Evolutionary conservation across 2,113 vertebrate species (phyloP), one percentile per base, ranked within the genome.

Genomic region (Australoheros scitulus): DNA sequence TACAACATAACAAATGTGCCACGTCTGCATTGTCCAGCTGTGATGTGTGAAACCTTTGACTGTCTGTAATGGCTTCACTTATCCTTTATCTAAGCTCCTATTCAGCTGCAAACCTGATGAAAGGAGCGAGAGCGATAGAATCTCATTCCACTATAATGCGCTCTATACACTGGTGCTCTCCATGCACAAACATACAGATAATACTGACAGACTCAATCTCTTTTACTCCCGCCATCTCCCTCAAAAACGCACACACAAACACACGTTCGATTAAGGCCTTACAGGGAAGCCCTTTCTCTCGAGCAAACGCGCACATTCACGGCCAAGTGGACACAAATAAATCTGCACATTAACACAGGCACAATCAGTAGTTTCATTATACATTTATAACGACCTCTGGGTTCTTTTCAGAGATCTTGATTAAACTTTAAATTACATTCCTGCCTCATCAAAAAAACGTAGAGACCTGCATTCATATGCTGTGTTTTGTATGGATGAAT

Each of bases 341-440:
- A 86, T 76, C 34, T 11, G 82, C 87, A 68, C 38, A 80, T 86
- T 75, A 87, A 38, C 83, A 76, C 52, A 24, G 78, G 18, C 77
- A 60, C 80, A 32, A 38, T 81, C 90, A 77, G 82, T 81, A 61
- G 26, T 87, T 92, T 55, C 68, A 72, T 72, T 77, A 63, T 59
- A 76, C 65, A 41, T 81, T 65, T 88, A 58, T 79, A 89, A 85
- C 88, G 82, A 90, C 81, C 84, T 85, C 57, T 65, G 50, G 68
- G 75, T 89, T 79, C 59, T 80, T 57, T 86, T 88, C 87, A 88
- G 41, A 87, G 80, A 76, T 76, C 61, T 86, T 80, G 80, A 90
- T 92, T 90, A 82, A 86, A 92, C 76, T 91, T 89, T 81, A 85
- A 91, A 90, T 90, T 80, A 64, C 80, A 78, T 85, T 78, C 68